Evolutionary conservation across 2,797 vertebrate genomes (phyloP).

Genomic region (Prunella strophiata): DNA sequence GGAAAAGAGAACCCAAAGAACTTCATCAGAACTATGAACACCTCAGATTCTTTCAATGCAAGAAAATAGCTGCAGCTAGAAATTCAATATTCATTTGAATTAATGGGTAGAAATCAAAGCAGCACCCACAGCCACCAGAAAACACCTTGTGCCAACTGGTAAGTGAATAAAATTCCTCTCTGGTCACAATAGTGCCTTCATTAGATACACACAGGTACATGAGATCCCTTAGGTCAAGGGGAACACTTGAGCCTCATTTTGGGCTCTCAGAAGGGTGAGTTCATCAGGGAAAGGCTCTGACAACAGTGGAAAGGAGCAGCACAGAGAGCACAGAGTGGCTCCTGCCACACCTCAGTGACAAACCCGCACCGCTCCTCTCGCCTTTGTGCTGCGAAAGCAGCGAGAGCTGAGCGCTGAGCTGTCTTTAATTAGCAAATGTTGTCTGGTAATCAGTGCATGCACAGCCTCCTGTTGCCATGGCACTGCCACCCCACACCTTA

Average conservation of each 20-base stretch:
- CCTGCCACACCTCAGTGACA: background rate
- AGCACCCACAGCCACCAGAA: background rate
- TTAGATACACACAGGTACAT: background rate
- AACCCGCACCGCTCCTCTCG: background rate
- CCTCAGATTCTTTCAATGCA: background rate
- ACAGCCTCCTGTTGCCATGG: background rate
- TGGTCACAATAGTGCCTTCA: background rate
- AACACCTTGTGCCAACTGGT: background rate
- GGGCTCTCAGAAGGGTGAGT: background rate
- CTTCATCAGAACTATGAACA: background rate
- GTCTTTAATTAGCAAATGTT: conserved; percentile 5
- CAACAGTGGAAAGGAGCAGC: background rate
- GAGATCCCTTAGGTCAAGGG: background rate
- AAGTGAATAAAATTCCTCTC: background rate
- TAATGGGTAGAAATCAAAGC: background rate
- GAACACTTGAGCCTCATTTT: background rate
- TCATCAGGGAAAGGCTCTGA: background rate
- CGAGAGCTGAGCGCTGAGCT: background rate
- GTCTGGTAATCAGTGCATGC: background rate
- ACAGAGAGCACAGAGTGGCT: fast-evolving
- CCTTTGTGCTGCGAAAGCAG: background rate
- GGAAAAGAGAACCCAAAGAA: background rate
- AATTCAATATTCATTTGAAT: background rate
- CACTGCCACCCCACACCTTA: background rate
- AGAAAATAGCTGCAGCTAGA: background rate